Base-by-base conservation (phyloP, 2,113 vertebrate genomes). In the Phalacrocorax brasilianus region DNA sequence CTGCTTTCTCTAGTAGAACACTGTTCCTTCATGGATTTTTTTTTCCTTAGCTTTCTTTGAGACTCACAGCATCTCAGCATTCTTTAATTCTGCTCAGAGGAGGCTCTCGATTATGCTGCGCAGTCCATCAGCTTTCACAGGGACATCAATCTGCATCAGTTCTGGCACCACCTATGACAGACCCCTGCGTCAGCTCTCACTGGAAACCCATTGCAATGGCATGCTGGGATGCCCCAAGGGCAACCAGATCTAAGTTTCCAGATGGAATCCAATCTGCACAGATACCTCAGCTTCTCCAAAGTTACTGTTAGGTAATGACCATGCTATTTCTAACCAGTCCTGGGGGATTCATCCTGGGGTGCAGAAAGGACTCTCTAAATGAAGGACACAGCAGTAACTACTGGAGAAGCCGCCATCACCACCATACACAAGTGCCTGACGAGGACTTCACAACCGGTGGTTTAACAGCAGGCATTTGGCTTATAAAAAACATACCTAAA, bases 191-290 rank as follows among this genome's bases (percentile, higher is more conserved):
- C 66, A 33, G 53, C 1, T 88, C 72, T 33, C 61, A 30, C 0
- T 4, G 24, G 53, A 86, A 82, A 56, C 55, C 68, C 53, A 47
- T 27, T 7, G 4, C 0, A 20, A 61, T 26, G 35, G 45, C 74
- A 68, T 0, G 0, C 7, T 12, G 10, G 32, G 49, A 52, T 22
- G 23, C 11, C 22, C 38, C 40, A 12, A 44, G 62, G 40, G 35
- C 76, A 89, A 50, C 24, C 40, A 65, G 22, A 55, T 28, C 47
- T 5, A 20, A 49, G 21, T 23, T 83, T 53, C 67, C 2, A 5
- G 14, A 40, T 62, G 44, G 80, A 81, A 77, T 56, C 44, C 35
- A 50, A 35, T 8, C 68, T 81, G 42, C 50, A 63, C 2, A 1
- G 28, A 24, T 24, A 80, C 35, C 58, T 82, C 85, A 49, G 40